Percentiles rank a stretch among this genome's conserved stretches.
Evolutionary conservation across 2,797 vertebrate genomes (phyloP).

Genomic region (Gallinago stenura): DNA sequence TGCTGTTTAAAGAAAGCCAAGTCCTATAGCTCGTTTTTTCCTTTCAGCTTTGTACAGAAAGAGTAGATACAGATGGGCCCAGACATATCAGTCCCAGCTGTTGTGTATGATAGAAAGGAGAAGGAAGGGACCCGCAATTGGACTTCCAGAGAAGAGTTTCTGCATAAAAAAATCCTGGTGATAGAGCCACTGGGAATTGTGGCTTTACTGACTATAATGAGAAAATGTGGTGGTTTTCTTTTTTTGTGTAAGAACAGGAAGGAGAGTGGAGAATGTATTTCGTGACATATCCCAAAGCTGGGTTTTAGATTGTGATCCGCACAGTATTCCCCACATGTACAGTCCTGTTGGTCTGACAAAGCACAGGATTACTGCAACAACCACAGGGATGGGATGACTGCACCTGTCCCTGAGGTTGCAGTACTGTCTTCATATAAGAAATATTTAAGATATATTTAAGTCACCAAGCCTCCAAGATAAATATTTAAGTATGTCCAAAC

Average conservation of each 20-base stretch:
- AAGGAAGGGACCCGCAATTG: neutral
- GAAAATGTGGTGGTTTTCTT: neutral
- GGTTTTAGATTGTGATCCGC: neutral
- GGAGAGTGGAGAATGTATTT: neutral
- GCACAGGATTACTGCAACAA: neutral
- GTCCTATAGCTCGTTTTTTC: neutral
- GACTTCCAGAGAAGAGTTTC: neutral
- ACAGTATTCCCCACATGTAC: neutral
- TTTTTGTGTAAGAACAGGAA: neutral
- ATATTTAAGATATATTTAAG: neutral
- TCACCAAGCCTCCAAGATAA: neutral
- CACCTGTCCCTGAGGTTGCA: neutral
- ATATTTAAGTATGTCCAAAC: neutral
- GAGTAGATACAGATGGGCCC: neutral
- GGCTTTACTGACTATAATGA: neutral
- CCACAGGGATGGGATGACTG: neutral
- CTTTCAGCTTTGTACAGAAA: neutral
- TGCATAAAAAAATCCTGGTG: neutral
- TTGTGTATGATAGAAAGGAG: neutral
- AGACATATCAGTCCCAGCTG: neutral
- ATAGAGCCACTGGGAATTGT: neutral
- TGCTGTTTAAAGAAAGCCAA: constrained; percentile 6
- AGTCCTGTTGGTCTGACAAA: neutral
- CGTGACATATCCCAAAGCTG: neutral
- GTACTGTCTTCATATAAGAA: neutral